phyloP scores from a whole-genome alignment of 2,888 invertebrate species.

The Carpatolechia fugitivella region DNA sequence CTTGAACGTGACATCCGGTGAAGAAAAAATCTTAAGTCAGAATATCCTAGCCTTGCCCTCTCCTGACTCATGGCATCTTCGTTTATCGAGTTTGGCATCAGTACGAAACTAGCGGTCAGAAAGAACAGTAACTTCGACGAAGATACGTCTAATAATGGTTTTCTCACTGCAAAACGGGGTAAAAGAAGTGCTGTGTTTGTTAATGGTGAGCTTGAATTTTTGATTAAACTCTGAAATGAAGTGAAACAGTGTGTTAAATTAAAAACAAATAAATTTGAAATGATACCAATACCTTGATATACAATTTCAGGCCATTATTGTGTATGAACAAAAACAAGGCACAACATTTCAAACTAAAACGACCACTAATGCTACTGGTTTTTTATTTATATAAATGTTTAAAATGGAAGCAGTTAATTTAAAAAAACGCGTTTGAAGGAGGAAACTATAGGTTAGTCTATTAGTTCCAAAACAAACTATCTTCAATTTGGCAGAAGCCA shows the following conservation, averaged over 20 bases:
- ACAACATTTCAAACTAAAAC: no score
- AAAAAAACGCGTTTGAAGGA: no score
- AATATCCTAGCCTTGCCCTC: conserved; percentile 48
- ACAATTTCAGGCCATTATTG: no score
- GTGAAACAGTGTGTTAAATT: no score
- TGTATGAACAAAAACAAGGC: no score
- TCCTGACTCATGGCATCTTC: conserved; percentile 41
- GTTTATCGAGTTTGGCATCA: conserved; percentile 50
- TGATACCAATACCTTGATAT: no score
- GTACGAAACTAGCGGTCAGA: conserved; percentile 48
- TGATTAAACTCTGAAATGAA: not conserved
- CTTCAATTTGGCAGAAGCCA: not conserved
- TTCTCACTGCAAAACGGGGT: conserved; percentile 33
- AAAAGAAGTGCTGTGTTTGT: conserved; percentile 38
- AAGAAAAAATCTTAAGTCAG: conserved; percentile 40
- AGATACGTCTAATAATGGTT: conserved; percentile 37
- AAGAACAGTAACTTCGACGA: conserved; percentile 44
- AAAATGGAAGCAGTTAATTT: no score
- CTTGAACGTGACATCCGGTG: conserved; percentile 70
- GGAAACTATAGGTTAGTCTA: not conserved
- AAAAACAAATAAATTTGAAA: no score
- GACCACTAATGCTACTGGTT: no score
- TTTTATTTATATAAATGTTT: no score
- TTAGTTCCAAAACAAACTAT: not conserved
- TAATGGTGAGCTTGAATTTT: conserved; percentile 37